Conservation (phyloP, 2,797 vertebrate species). For the Cetoscarus ocellatus region DNA sequence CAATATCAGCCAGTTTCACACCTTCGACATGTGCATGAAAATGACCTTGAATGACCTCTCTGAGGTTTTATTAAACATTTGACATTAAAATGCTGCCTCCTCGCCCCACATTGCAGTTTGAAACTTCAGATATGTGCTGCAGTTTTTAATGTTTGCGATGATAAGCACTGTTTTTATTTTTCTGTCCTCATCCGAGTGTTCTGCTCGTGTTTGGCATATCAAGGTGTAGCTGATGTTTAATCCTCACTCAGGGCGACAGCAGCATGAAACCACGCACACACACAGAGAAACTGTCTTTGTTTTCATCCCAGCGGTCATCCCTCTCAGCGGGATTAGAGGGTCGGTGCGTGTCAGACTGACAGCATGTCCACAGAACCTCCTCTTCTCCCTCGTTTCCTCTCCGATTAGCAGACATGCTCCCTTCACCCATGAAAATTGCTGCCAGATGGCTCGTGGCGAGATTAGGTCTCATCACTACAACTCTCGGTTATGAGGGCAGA, state of each 20-base stretch:
- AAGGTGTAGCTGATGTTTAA: not conserved
- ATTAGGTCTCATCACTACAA: constrained; percentile 62
- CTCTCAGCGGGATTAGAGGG: constrained; percentile 41
- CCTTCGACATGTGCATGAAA: too few relatives aligned
- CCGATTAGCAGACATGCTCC: constrained; percentile 66
- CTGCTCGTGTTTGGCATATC: not conserved
- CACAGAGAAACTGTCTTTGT: not conserved
- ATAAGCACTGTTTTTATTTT: too few relatives aligned
- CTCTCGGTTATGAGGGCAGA: constrained; percentile 57
- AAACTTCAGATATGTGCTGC: too few relatives aligned
- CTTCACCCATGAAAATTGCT: constrained; percentile 59
- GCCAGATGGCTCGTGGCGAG: constrained; percentile 68
- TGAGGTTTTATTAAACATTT: too few relatives aligned
- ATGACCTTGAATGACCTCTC: too few relatives aligned
- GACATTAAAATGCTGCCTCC: too few relatives aligned
- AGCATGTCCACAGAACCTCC: constrained; percentile 35
- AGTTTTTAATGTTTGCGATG: too few relatives aligned
- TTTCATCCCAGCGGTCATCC: constrained; percentile 14
- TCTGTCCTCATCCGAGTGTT: too few relatives aligned
- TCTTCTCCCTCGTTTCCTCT: constrained; percentile 11
- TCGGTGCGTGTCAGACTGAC: constrained; percentile 27
- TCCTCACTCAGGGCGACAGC: not conserved
- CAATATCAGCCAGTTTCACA: too few relatives aligned
- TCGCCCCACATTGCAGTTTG: too few relatives aligned
- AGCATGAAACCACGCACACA: not conserved